Evolutionary conservation across 2,113 vertebrate species (phyloP), one percentile per base, ranked within the genome.

Genomic region (Phasianus colchicus): DNA sequence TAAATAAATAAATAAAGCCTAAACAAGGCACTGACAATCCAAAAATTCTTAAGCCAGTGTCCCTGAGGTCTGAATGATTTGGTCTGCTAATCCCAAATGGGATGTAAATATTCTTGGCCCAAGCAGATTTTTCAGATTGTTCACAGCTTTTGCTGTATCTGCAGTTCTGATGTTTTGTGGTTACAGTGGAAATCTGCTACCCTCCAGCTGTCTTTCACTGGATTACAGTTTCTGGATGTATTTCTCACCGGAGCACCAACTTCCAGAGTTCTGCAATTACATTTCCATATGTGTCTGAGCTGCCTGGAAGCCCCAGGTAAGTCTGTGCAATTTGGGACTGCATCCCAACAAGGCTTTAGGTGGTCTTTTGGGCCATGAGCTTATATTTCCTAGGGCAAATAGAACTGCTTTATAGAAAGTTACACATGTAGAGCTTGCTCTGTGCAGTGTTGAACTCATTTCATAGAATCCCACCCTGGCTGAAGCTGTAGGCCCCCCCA

Each of bases 151-250:
- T 63, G 74, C 95, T 87, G 71, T 55, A 48, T 72, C 87, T 87
- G 87, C 81, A 65, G 1, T 86, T 74, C 57, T 2, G 1, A 5
- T 0, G 0, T 6, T 38, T 6, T 34, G 80, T 65, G 90, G 61
- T 91, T 96, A 55, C 0, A n/a, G 19, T 95, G 89, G 96, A 58
- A 90, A 93, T 96, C 83, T 96, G 93, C 95, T 74, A 88, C 95
- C 95, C 94, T 95, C 95, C 93, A 96, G 92, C 93, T 95, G 95
- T 18, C 83, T 96, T 45, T 61, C 0, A 6, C 45, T 96, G 86
- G 93, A 94, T 96, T 94, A 43, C 92, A 96, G 63, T 3, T 89
- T 67, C 50, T 24, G 40, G 69, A 83, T 84, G 80, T 64, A 45
- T 4, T 60, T 69, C 80, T 69, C 45, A 8, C 47, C 9, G 42